phyloP scores from a whole-genome alignment of 2,888 invertebrate genomes.

The Muscina levida region DNA sequence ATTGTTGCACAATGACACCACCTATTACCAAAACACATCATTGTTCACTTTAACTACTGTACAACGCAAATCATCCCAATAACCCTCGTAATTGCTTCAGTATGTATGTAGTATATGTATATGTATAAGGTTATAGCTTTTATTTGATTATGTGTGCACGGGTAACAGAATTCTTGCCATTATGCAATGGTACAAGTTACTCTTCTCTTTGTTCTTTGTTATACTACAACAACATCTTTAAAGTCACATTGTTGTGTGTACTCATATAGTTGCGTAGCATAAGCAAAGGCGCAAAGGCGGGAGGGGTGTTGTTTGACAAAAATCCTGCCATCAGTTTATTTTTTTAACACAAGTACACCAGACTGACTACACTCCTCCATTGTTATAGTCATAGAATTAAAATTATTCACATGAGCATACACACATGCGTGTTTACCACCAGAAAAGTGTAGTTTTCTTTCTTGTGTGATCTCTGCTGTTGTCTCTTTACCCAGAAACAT shows the following conservation, averaged over 20 bases:
- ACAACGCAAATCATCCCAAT: too few relatives aligned
- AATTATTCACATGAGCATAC: too few relatives aligned
- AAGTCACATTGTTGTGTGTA: constrained; percentile 16
- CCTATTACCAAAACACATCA: too few relatives aligned
- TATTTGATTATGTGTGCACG: constrained; percentile 3
- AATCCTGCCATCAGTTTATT: constrained; percentile 17
- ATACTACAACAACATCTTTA: constrained; percentile 23
- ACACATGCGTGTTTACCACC: not conserved
- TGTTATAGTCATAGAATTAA: not conserved
- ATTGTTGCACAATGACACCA: too few relatives aligned
- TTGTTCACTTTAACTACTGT: too few relatives aligned
- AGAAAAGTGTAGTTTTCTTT: not conserved
- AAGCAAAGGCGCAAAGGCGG: not conserved
- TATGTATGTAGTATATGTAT: too few relatives aligned
- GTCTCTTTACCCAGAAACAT: constrained; percentile 25
- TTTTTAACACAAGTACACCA: not conserved
- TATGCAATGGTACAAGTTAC: constrained; percentile 8
- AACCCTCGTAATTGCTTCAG: too few relatives aligned
- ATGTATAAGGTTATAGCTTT: too few relatives aligned
- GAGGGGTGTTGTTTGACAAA: not conserved
- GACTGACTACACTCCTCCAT: not conserved
- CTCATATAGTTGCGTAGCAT: too few relatives aligned
- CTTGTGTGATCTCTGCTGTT: constrained; percentile 23
- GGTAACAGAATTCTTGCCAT: not conserved
- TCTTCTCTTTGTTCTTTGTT: constrained; percentile 26